Evolutionary conservation across 2,113 vertebrate species (phyloP).

Genomic region (Ictidomys tridecemlineatus): DNA sequence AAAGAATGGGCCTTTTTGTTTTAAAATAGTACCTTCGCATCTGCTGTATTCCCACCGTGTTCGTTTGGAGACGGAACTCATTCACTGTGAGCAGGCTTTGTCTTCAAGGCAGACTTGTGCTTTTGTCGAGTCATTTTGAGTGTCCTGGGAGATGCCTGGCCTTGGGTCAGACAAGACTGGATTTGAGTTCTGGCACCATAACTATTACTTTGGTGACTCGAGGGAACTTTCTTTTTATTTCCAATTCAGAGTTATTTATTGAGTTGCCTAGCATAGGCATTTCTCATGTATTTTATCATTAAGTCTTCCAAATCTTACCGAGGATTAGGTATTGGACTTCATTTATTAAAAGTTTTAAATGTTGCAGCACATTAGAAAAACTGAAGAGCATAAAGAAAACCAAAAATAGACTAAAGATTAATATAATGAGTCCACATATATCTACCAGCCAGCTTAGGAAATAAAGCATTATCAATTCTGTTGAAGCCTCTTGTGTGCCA

Average conservation of each 20-base stretch:
- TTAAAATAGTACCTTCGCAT: neutral
- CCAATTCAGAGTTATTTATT: neutral
- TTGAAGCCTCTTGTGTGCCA: neutral
- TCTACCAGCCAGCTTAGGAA: conserved; percentile 8
- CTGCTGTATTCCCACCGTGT: neutral
- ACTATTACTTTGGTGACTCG: neutral
- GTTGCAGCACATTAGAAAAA: conserved; percentile 36
- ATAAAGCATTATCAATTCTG: neutral
- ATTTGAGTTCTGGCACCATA: neutral
- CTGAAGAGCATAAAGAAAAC: conserved; percentile 28
- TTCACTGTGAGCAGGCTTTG: neutral
- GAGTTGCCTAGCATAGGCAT: neutral
- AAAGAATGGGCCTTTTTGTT: neutral
- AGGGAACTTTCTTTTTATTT: conserved; percentile 6
- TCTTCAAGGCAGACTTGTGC: neutral
- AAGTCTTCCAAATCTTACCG: conserved; percentile 13
- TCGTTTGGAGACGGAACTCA: neutral
- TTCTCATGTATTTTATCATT: conserved; percentile 28
- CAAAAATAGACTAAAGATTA: conserved; percentile 53
- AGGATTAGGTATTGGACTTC: conserved; percentile 14
- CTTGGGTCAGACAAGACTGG: neutral
- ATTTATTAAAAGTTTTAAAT: conserved; percentile 30
- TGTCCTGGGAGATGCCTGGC: neutral
- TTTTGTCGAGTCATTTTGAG: neutral
- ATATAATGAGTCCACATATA: neutral